Percentiles rank a stretch among this genome's conserved stretches.
These are phyloP conservation scores for Casuarius casuarius DNA, from an alignment of 2,113 vertebrate species.

Conservation along the genomic window DNA sequence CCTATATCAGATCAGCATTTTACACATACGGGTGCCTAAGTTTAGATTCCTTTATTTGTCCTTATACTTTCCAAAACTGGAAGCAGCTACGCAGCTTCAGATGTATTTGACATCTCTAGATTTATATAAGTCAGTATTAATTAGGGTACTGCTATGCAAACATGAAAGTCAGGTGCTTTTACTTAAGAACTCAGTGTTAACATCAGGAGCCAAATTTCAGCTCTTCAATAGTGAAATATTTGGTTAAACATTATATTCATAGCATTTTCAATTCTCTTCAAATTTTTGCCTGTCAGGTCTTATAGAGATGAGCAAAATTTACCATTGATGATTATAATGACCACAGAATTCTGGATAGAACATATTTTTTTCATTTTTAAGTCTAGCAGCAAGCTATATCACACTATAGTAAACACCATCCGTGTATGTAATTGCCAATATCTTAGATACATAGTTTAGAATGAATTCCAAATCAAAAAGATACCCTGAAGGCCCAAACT, in stretches of 20 bases:
- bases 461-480: conserved; percentile 3
- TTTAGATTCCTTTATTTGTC: neutral
- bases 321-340: neutral
- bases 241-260: neutral
- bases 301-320: neutral
- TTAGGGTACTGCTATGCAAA: neutral
- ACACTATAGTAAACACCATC: neutral
- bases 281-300: neutral
- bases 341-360: neutral
- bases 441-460: neutral
- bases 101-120: neutral
- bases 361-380: neutral
- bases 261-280: neutral
- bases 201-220: neutral
- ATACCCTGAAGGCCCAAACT: neutral
- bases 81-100: neutral
- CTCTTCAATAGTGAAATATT: neutral
- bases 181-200: neutral
- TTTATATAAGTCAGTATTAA: neutral
- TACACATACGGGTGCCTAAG: neutral
- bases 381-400: neutral
- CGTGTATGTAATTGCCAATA: neutral
- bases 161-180: neutral
- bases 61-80: too few species aligned
- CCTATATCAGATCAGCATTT: neutral